Base-by-base conservation (phyloP, 2,797 vertebrate species). In the Gadopsis bispinosus region DNA sequence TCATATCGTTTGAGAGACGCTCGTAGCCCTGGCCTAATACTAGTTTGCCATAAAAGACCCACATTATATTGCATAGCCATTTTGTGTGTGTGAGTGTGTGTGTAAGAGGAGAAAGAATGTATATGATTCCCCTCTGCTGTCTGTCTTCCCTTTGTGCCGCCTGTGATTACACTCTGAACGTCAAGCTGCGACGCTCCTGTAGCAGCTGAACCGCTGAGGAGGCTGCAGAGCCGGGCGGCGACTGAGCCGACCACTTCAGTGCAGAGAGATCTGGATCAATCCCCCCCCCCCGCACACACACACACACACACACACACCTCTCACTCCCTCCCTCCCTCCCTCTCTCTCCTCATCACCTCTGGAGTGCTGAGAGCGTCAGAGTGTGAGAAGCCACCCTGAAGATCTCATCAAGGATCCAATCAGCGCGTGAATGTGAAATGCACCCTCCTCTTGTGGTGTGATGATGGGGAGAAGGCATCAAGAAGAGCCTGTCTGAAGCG, bases 111-210 rank as follows among this genome's bases (percentile, higher is more conserved):
- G 48, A 48, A 16, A 62, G 22, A 45, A 84, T 92, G 86, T 93
- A 22, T 80, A 66, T 83, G 84, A 92, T 88, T 83, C 87, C 79
- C 59, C 83, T 81, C 73, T 77, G 80, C 70, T 93, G 91, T 93
- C 95, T 94, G 75, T 80, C 87, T 66, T 94, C 93, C 94, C 95
- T 93, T 93, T 94, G 93, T 73, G 70, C 72, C 86, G 91, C 70
- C 94, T 94, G 95, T 97, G 97, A 97, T 97, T 97, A 97, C 95
- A 94, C 93, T 93, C 93, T 89, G 92, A 95, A 95, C 95, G 91
- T 94, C 92, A 39, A 83, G 83, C 65, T 90, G 93, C 90, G 90
- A 93, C 93, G 79, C 83, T 81, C 83, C 73, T 56, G 78, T 80
- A 39, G 75, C 66, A 63, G 69, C 82, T 48, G 69, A 72, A 62